Evolutionary conservation across 35 echinoderm and acorn worm species (phyloP), one percentile per base, ranked within the genome.

Genomic region (Heliocidaris erythrogramma): DNA sequence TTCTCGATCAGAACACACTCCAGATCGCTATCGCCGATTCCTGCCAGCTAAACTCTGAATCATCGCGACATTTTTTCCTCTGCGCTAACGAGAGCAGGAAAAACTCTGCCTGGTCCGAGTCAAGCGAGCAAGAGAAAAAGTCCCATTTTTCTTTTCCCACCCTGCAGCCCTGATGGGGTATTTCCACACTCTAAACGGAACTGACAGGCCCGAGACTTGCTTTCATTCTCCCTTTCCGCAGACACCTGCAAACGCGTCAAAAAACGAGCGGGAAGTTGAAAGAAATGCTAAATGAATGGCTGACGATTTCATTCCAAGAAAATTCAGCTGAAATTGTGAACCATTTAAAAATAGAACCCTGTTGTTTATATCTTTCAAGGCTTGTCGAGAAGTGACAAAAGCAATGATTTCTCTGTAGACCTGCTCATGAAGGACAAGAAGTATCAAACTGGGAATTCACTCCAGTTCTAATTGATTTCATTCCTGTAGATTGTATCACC

Each of bases 131-230:
- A 24, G n/a, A 78, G 27, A 78, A 78, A 78, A 78, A 14, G 65
- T 78, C 17, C n/a, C 17, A 78, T 78, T 78, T 78, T 78, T 78
- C 65, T 78, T 78, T 78, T 78, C 65, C 65, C 65, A 78, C 65
- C 65, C 65, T 78, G 65, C 65, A 9, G 87, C 1, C 31, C 12
- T 89, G 87, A 89, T 89, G 87, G 87, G 87, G 42, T 89, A 89
- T 89, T 47, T 89, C 87, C 87, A 89, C 87, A 89, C 47, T 89
- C 87, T 89, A 89, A 89, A 48, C 11, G 87, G 87, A 89, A 89
- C 87, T 89, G 87, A 89, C 87, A 89, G 47, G 87, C 31, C 87
- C 47, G 87, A 89, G 87, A 42, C 87, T 9, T 13, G 31, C 47
- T 48, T 32, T 89, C 24, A 48, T 89, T 89, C 47, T 89, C 87